Evolutionary conservation across 2,888 invertebrate genomes (phyloP).

Genomic region (Acanthosoma haemorrhoidale): DNA sequence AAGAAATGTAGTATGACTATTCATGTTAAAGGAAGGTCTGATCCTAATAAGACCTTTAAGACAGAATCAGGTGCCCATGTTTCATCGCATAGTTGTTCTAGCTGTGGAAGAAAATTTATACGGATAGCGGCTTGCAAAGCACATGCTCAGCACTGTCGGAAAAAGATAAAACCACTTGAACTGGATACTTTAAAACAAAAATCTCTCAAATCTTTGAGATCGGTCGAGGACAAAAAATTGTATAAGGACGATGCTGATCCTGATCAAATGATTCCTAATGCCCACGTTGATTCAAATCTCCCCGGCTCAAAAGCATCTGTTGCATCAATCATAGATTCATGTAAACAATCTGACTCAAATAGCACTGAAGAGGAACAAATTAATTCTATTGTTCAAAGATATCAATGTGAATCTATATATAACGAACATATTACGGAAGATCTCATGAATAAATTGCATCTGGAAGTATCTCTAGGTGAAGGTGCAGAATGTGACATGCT

Average conservation of each 20-base stretch:
- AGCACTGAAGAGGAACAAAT: not conserved
- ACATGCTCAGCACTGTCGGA: constrained; percentile 63
- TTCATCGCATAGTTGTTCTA: constrained; percentile 59
- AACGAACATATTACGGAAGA: constrained; percentile 15
- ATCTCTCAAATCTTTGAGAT: constrained; percentile 13
- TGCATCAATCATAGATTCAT: not conserved
- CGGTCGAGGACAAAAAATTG: not conserved
- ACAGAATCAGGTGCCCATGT: constrained; percentile 60
- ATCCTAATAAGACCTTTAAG: constrained; percentile 60
- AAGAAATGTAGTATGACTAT: constrained; percentile 43
- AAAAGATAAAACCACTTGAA: constrained; percentile 12
- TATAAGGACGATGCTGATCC: not conserved
- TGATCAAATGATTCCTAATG: constrained; percentile 12
- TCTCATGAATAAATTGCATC: constrained; percentile 6
- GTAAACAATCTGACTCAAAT: not conserved
- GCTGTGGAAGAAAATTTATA: constrained; percentile 67
- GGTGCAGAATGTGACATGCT: not conserved
- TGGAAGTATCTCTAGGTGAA: constrained; percentile 5
- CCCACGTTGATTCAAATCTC: constrained; percentile 4
- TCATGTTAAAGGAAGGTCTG: constrained; percentile 51
- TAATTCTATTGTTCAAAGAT: not conserved
- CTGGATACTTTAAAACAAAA: constrained; percentile 13
- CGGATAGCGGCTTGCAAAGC: constrained; percentile 65
- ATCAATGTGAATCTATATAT: not conserved
- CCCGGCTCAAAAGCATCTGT: not conserved